Conservation (phyloP, 2,113 vertebrate species). For the Romanogobio albipinnatus region DNA sequence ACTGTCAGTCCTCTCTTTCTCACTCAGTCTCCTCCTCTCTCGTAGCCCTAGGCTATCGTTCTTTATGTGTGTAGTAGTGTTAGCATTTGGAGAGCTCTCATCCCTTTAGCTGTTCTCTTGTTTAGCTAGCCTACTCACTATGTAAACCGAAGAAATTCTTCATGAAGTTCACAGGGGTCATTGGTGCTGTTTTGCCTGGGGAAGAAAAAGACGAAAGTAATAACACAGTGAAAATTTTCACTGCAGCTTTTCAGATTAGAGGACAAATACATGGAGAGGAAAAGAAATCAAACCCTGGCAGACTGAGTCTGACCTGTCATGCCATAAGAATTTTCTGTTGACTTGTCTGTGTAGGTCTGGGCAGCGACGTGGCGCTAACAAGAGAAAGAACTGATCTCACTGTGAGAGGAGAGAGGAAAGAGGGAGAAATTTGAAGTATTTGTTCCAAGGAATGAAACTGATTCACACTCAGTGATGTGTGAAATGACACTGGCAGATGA, state of each 20-base stretch:
- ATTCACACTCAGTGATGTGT: slow-evolving; percentile 80
- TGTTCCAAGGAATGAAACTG: slow-evolving; percentile 81
- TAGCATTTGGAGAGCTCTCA: slow-evolving; percentile 63
- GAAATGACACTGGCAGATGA: slow-evolving; percentile 83
- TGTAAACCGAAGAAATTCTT: slow-evolving; percentile 65
- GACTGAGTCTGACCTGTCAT: slow-evolving; percentile 56
- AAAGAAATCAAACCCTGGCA: slow-evolving; percentile 54
- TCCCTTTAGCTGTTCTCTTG: slow-evolving; percentile 65
- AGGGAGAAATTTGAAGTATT: slow-evolving; percentile 78
- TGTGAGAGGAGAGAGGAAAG: slow-evolving; percentile 56
- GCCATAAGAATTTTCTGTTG: slow-evolving; percentile 55
- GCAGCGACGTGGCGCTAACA: slow-evolving; percentile 61
- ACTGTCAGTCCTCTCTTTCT: slow-evolving; percentile 65
- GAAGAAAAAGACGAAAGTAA: slow-evolving; percentile 43
- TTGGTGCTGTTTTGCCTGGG: slow-evolving; percentile 62
- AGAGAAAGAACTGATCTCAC: slow-evolving; percentile 69
- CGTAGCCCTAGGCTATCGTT: slow-evolving; percentile 52
- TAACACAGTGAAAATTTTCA: slow-evolving; percentile 46
- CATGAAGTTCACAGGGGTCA: slow-evolving; percentile 64
- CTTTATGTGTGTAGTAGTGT: slow-evolving; percentile 64
- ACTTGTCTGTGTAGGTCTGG: slow-evolving; percentile 63
- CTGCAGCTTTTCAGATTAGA: slow-evolving; percentile 56
- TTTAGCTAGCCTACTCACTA: slow-evolving; percentile 65
- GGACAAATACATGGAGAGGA: slow-evolving; percentile 51
- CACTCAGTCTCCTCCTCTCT: slow-evolving; percentile 33